Conservation (phyloP, 2,113 vertebrate genomes). For the Hypanus sabinus region DNA sequence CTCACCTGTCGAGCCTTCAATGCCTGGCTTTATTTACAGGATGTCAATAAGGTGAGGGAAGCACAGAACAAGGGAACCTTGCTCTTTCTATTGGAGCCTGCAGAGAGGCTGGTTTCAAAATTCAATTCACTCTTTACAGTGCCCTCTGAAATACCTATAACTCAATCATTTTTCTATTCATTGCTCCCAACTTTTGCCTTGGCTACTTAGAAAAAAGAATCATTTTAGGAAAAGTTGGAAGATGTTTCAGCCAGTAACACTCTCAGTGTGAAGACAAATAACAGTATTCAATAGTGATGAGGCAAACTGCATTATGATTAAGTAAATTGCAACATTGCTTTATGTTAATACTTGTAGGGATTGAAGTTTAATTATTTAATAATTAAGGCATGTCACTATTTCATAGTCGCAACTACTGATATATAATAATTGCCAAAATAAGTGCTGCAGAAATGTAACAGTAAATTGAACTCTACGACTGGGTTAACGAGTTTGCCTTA, state of each 20-base stretch:
- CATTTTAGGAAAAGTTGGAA: background rate
- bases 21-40: conserved; percentile 93
- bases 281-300: background rate
- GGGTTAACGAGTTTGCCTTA: background rate
- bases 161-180: background rate
- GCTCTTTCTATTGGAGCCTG: background rate
- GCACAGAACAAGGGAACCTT: background rate
- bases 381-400: background rate
- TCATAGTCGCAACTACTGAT: background rate
- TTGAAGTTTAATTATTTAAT: background rate
- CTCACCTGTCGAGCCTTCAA: conserved; percentile 75
- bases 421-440: background rate
- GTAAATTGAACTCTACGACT: background rate
- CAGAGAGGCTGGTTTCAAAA: no score
- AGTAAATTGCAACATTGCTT: background rate
- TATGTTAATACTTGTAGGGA: background rate
- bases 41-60: conserved; percentile 74
- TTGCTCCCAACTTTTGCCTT: background rate
- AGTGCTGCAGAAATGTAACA: background rate
- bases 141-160: background rate
- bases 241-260: background rate
- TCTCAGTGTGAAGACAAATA: background rate
- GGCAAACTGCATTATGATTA: background rate
- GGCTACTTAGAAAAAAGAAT: background rate
- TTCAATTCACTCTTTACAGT: background rate